phyloP scores from a whole-genome alignment of 92 coral and sea anemone genomes.

The Epizoanthus rinbou region DNA sequence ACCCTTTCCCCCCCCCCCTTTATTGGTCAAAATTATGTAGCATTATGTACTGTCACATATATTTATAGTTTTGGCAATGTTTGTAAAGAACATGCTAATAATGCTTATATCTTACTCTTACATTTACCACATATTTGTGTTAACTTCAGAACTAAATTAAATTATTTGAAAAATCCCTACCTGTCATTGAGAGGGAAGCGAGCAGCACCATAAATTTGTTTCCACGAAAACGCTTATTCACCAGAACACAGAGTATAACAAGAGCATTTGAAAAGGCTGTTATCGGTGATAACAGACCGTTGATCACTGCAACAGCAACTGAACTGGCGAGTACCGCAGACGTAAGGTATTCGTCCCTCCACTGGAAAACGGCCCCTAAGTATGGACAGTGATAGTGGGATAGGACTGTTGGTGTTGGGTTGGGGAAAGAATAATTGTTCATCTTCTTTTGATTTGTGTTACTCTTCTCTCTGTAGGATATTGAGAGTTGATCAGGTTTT shows the following conservation, averaged over 20 bases:
- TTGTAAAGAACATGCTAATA: no score
- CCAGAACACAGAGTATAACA: not conserved
- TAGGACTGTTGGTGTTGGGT: not conserved
- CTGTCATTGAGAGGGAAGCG: conserved; percentile 1
- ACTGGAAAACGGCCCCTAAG: not conserved
- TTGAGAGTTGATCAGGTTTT: no score
- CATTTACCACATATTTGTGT: no score
- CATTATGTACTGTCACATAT: no score
- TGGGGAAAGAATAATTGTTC: not conserved
- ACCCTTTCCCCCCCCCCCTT: no score
- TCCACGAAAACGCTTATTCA: not conserved
- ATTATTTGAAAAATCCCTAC: not conserved
- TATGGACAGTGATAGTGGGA: conserved; percentile 7
- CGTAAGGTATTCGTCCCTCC: not conserved
- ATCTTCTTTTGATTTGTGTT: not conserved
- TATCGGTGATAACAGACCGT: not conserved
- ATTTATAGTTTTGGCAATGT: no score
- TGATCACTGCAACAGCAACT: not conserved
- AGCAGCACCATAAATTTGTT: not conserved
- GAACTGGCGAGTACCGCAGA: not conserved
- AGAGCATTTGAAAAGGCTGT: not conserved
- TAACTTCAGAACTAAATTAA: no score
- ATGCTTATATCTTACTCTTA: no score
- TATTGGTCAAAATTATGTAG: no score
- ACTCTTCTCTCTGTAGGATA: no score